Conservation (phyloP, 2,797 vertebrate species). For the Aplochiton taeniatus region DNA sequence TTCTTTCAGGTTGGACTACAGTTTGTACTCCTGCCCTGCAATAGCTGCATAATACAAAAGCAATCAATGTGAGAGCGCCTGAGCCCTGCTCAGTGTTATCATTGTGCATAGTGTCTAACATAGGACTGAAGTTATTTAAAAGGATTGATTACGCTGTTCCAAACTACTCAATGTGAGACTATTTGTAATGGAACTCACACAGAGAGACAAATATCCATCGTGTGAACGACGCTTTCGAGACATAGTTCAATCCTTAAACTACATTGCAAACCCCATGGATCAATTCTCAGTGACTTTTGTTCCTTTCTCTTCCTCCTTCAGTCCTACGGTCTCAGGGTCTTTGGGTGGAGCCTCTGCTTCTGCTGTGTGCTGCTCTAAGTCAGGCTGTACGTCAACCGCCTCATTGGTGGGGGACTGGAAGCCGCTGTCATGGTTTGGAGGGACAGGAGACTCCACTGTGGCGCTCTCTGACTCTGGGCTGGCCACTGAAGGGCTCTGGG, state of each 20-base stretch:
- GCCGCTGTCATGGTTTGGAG: constrained; percentile 40
- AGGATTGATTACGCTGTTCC: not conserved
- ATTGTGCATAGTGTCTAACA: not conserved
- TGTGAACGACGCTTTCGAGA: not conserved
- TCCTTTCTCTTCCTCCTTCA: constrained; percentile 44
- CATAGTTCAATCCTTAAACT: constrained; percentile 10
- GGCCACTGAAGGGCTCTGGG: constrained; percentile 27
- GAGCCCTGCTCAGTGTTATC: not conserved
- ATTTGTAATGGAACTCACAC: too few relatives aligned
- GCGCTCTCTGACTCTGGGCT: constrained; percentile 7
- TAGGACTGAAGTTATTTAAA: not conserved
- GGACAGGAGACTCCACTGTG: constrained; percentile 11
- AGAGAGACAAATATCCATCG: too few relatives aligned
- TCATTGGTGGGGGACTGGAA: constrained; percentile 50
- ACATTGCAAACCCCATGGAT: not conserved
- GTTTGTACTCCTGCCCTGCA: not conserved
- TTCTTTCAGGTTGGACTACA: not conserved
- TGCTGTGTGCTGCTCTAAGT: not conserved
- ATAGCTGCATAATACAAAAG: not conserved
- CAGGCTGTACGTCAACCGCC: constrained; percentile 12
- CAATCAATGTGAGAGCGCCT: not conserved
- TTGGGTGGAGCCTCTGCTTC: constrained; percentile 32
- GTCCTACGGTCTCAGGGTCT: constrained; percentile 70
- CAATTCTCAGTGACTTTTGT: constrained; percentile 30
- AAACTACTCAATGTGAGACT: not conserved